Evolutionary conservation across 2,113 vertebrate genomes (phyloP), one percentile per base, ranked within the genome.

Genomic region (Lepus europaeus): DNA sequence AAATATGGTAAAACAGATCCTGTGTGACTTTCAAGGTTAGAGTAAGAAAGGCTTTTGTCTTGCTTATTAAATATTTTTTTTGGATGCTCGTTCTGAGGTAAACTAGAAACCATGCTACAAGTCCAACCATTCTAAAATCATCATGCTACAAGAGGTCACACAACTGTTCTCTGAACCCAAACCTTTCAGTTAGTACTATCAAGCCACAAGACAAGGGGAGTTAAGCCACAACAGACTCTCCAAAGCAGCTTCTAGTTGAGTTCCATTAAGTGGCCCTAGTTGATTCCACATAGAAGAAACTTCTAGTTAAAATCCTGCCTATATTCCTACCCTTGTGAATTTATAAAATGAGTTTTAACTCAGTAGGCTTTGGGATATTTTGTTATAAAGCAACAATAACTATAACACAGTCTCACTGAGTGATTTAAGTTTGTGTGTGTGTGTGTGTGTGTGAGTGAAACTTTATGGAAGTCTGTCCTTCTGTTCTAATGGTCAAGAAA

Each of bases 361-460:
- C 20, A 70, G 12, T 83, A 70, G 83, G 14, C 56, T 76, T 59
- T 78, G 27, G 83, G 33, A 27, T 36, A 90, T 36, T 64, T 13
- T 74, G 69, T 90, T 74, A 81, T 45, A 49, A 94, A 91, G 14
- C 29, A 91, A 56, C 0, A 78, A 33, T 78, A 94, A 94, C 25
- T 25, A 8, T 2, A 94, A 83, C 9, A 81, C 23, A 91, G 29
- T 79, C 19, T 91, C 3, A 70, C 33, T 66, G 5, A 82, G 12
- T 22, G 76, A 33, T 89, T 25, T 61, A 45, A 45, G 45, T 45
- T 45, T 45, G 45, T 39, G 39, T 39, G 39, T 39, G 49, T 83
- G 64, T 11, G 25, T 68, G 16, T 51, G 49, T 53, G 45, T 77
- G 49, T 31, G 27, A 23, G n/a, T 45, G 19, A 63, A 59, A 53